phyloP scores from a whole-genome alignment of 2,113 vertebrate genomes.

The Myrmecophaga tridactyla region DNA sequence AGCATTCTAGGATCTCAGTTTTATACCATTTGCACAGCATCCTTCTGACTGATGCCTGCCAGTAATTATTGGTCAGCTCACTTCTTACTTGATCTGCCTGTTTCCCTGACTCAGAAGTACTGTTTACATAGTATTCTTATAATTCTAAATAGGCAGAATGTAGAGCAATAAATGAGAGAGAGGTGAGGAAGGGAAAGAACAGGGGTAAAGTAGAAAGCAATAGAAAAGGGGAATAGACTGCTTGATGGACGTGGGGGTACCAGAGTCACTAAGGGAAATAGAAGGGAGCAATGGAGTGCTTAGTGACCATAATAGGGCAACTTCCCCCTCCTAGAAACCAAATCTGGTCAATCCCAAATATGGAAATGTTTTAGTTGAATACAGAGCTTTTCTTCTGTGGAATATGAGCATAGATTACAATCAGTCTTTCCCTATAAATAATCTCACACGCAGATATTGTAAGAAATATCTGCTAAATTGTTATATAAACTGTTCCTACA shows the following conservation, averaged over 20 bases:
- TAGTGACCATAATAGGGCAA: slow-evolving; percentile 51
- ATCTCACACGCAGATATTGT: not conserved
- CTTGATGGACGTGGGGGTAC: not conserved
- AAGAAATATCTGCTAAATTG: slow-evolving; percentile 43
- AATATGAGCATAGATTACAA: slow-evolving; percentile 48
- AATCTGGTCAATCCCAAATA: slow-evolving; percentile 55
- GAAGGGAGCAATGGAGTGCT: not conserved
- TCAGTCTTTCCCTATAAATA: slow-evolving; percentile 38
- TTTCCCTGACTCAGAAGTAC: slow-evolving; percentile 8
- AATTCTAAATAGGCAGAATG: slow-evolving; percentile 24
- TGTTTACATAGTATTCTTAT: not conserved
- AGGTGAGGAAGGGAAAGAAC: not conserved
- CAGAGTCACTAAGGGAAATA: not conserved
- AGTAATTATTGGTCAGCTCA: not conserved
- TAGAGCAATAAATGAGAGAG: not conserved
- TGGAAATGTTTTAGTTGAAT: slow-evolving; percentile 56
- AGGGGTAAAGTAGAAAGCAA: not conserved
- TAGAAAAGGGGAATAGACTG: not conserved
- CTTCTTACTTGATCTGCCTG: not conserved
- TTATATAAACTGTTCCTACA: not conserved
- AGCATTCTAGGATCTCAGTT: not conserved
- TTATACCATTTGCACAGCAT: slow-evolving; percentile 30
- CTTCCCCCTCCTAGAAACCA: not conserved
- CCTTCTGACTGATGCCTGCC: not conserved
- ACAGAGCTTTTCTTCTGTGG: slow-evolving; percentile 34